These are phyloP conservation scores for Drosophila anomalata DNA, from an alignment of 2,888 invertebrate species.

Conservation along the genomic window DNA sequence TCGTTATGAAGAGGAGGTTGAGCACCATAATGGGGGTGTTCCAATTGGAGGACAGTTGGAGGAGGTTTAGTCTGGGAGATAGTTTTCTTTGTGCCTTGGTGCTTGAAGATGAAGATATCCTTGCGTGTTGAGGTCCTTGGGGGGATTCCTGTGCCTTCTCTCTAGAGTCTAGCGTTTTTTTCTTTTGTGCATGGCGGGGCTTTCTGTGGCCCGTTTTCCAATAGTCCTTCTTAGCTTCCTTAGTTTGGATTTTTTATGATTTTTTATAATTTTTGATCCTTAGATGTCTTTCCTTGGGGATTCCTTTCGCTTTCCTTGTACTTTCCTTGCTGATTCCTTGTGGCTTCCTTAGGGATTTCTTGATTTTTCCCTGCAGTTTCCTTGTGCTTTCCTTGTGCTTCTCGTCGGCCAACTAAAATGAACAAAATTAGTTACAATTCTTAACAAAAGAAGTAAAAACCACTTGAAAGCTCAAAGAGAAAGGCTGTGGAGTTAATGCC, in stretches of 20 bases:
- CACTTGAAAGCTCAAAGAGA: not conserved
- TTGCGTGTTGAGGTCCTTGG: not conserved
- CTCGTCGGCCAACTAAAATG: slow-evolving; percentile 29
- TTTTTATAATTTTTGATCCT: not conserved
- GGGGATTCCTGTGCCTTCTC: slow-evolving; percentile 9
- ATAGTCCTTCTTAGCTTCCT: no score
- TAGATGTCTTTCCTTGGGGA: not conserved
- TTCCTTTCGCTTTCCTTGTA: not conserved
- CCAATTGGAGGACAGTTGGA: not conserved
- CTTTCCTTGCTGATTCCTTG: not conserved
- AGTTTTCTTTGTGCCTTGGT: not conserved
- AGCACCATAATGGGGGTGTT: slow-evolving; percentile 86
- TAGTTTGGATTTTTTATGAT: not conserved
- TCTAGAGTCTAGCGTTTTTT: slow-evolving; percentile 58
- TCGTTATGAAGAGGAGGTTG: slow-evolving; percentile 90
- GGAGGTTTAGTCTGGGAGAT: not conserved
- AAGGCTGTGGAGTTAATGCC: not conserved
- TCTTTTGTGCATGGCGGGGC: slow-evolving; percentile 71
- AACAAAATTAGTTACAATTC: not conserved
- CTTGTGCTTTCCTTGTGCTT: slow-evolving; percentile 27
- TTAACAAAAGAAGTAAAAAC: not conserved
- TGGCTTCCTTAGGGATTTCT: not conserved
- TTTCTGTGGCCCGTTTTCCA: slow-evolving; percentile 3
- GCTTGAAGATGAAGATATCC: not conserved
- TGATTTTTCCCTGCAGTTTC: not conserved